These are phyloP conservation scores for Gallinago paraguaiae DNA, from an alignment of 2,113 vertebrate species.

Conservation along the genomic window DNA sequence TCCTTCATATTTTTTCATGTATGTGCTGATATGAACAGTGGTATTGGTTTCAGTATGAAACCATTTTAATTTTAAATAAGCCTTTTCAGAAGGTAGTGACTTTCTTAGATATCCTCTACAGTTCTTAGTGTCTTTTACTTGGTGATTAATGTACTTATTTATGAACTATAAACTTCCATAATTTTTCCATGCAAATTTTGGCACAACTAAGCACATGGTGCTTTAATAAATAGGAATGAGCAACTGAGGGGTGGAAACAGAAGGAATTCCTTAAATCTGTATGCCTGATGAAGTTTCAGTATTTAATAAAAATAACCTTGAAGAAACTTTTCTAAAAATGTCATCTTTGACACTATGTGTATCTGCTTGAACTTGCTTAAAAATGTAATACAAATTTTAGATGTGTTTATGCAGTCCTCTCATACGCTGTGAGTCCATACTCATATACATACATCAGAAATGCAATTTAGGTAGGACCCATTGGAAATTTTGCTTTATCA, in stretches of 20 bases:
- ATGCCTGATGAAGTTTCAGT: background rate
- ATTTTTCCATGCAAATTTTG: background rate
- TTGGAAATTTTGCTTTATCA: background rate
- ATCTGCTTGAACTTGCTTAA: background rate
- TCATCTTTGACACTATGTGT: background rate
- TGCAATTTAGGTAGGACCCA: background rate
- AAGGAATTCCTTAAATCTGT: background rate
- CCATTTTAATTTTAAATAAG: background rate
- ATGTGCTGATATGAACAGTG: background rate
- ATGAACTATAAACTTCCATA: background rate
- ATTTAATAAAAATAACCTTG: background rate
- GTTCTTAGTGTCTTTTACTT: background rate
- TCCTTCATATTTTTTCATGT: background rate
- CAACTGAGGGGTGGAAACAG: background rate
- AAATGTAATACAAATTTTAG: background rate
- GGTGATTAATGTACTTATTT: background rate
- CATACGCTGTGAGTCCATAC: too few species aligned
- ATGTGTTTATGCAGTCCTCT: background rate
- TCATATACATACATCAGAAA: background rate
- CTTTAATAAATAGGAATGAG: background rate
- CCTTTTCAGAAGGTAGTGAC: background rate
- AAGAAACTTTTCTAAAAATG: background rate
- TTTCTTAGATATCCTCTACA: background rate
- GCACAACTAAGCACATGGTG: background rate
- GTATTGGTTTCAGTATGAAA: background rate